Conservation (phyloP, 2,797 vertebrate genomes). For the Otolemur crassicaudatus region DNA sequence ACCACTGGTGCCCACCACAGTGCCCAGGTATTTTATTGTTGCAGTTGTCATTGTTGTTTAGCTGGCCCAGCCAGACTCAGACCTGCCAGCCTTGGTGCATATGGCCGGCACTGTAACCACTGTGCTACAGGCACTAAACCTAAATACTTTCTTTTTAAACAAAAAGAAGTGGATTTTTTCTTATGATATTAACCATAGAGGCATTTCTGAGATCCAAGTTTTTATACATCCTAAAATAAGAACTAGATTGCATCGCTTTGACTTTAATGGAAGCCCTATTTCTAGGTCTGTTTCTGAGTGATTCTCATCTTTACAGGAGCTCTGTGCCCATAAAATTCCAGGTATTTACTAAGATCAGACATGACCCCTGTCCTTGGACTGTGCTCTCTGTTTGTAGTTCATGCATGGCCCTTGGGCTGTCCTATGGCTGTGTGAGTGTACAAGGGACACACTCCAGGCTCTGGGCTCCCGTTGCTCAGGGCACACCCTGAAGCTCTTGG, state of each 20-base stretch:
- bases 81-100: no score
- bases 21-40: no score
- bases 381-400: neutral
- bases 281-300: neutral
- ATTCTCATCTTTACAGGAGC: neutral
- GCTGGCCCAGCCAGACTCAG: no score
- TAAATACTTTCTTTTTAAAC: slow-evolving; percentile 5
- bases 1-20: no score
- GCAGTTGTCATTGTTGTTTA: no score
- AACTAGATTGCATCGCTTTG: neutral
- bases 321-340: neutral
- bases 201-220: neutral
- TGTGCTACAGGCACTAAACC: no score
- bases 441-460: accelerated
- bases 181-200: neutral
- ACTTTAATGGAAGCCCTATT: neutral
- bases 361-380: no score
- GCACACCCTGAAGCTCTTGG: neutral
- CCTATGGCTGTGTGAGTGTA: accelerated
- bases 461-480: neutral
- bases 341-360: neutral
- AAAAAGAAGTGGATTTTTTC: neutral
- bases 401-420: accelerated
- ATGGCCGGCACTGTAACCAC: no score
- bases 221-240: neutral